Conservation (phyloP, 2,113 vertebrate genomes). For the Glaucomys volans region DNA sequence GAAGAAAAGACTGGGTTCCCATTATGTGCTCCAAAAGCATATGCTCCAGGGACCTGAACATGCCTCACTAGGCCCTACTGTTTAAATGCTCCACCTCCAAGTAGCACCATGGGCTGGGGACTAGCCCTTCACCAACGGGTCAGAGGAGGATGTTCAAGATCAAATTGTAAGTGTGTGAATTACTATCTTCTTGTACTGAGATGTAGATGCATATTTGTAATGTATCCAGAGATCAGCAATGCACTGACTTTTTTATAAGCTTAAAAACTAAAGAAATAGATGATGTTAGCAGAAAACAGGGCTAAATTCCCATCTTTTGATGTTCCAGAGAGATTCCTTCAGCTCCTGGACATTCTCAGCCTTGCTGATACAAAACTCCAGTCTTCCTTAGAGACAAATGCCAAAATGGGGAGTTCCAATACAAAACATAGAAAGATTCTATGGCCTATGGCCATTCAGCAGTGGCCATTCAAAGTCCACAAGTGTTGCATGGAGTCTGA, state of each 20-base stretch:
- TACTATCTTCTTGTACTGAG: neutral
- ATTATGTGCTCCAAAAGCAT: neutral
- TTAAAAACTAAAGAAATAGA: conserved; percentile 14
- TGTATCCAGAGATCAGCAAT: neutral
- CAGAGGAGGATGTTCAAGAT: neutral
- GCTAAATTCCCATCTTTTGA: neutral
- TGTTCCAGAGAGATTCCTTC: neutral
- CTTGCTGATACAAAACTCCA: neutral
- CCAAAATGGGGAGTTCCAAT: neutral
- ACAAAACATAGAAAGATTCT: neutral
- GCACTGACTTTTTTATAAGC: neutral
- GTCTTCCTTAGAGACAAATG: neutral
- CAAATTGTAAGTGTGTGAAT: neutral
- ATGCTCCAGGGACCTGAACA: neutral
- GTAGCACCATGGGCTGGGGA: neutral
- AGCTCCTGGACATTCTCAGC: neutral
- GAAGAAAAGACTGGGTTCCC: neutral
- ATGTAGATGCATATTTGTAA: neutral
- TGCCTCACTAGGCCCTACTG: fast-evolving
- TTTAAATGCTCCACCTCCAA: neutral
- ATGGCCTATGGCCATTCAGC: neutral
- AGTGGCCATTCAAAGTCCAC: neutral
- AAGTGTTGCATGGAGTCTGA: neutral
- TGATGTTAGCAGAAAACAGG: neutral
- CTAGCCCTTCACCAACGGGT: neutral